These are phyloP conservation scores for Halcyon chelicuti DNA, from an alignment of 2,797 vertebrate species.

Conservation along the genomic window DNA sequence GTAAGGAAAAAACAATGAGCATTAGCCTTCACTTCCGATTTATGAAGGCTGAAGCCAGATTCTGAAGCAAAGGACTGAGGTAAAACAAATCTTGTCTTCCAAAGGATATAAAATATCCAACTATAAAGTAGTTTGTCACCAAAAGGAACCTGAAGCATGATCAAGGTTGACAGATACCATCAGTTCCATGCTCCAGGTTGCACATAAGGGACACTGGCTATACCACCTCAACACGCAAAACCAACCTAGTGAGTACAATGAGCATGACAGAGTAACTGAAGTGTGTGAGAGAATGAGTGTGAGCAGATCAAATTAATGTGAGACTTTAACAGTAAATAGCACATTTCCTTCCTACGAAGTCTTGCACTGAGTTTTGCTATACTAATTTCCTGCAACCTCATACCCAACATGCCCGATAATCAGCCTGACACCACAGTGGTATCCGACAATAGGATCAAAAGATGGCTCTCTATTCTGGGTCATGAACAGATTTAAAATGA, in stretches of 20 bases:
- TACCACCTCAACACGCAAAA: neutral
- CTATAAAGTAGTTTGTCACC: neutral
- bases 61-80: neutral
- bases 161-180: neutral
- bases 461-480: neutral
- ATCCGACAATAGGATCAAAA: neutral
- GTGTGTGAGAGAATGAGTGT: neutral
- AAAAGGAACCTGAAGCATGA: neutral
- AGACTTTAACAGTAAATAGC: neutral
- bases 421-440: neutral
- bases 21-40: neutral
- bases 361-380: neutral
- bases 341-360: neutral
- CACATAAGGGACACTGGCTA: neutral
- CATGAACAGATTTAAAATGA: neutral
- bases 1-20: neutral
- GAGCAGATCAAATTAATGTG: neutral
- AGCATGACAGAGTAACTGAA: neutral
- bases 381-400: neutral
- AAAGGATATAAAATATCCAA: neutral
- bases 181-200: neutral
- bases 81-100: neutral
- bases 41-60: neutral
- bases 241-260: rapidly evolving
- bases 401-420: neutral